phyloP scores from a whole-genome alignment of 92 coral and sea anemone species.

The Galaxea fascicularis region DNA sequence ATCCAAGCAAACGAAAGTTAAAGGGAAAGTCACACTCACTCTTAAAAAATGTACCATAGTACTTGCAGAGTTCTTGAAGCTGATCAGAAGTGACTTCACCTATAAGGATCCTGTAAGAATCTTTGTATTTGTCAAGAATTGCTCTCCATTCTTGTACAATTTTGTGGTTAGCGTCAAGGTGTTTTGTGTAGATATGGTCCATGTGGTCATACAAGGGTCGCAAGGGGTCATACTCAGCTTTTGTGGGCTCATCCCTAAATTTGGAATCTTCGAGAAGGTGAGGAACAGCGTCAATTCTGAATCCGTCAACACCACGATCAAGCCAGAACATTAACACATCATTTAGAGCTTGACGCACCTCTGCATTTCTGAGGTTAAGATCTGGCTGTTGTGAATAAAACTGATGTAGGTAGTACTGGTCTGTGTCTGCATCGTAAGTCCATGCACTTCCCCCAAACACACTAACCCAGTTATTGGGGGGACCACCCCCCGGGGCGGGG shows the following conservation, averaged over 20 bases:
- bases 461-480: conserved; percentile 87
- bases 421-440: conserved; percentile 70
- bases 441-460: conserved; percentile 88
- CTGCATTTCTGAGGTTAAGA: conserved; percentile 78
- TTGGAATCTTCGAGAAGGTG: conserved; percentile 77
- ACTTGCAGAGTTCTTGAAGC: conserved; percentile 55
- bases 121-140: conserved; percentile 63
- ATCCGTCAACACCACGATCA: conserved; percentile 93
- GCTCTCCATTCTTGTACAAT: conserved; percentile 77
- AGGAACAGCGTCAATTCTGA: conserved; percentile 88
- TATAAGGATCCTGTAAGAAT: conserved; percentile 71
- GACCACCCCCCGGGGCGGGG: conserved; percentile 70
- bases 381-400: conserved; percentile 85
- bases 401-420: conserved; percentile 84
- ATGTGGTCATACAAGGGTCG: conserved; percentile 61
- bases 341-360: conserved; percentile 73
- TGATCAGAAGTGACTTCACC: conserved; percentile 67
- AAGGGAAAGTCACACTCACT: conserved; percentile 89
- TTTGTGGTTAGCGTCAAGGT: conserved; percentile 68
- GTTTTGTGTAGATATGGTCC: conserved; percentile 74
- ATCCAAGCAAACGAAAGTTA: conserved; percentile 76
- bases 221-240: conserved; percentile 49
- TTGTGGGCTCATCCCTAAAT: conserved; percentile 79
- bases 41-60: conserved; percentile 67
- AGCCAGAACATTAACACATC: conserved; percentile 87